These are phyloP conservation scores for Stenichneumon culpator DNA, from an alignment of 2,888 invertebrate species.

Conservation along the genomic window DNA sequence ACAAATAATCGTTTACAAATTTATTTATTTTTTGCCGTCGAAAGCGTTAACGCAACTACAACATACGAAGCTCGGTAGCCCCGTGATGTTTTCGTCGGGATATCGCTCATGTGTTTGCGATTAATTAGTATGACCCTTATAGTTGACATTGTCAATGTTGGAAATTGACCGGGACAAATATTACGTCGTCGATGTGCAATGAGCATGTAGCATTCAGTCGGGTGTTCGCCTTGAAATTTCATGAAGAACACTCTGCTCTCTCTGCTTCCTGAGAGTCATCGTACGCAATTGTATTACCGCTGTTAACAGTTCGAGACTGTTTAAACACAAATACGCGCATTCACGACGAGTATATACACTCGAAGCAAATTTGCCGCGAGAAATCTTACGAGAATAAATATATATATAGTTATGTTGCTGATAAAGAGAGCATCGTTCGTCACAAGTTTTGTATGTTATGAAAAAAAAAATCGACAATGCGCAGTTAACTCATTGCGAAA, in stretches of 20 bases:
- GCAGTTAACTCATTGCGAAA: neutral
- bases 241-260: conserved; percentile 13
- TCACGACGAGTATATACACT: neutral
- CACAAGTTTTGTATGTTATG: neutral
- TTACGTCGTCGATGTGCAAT: neutral
- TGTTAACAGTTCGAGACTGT: conserved; percentile 39
- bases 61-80: neutral
- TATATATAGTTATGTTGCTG: conserved; percentile 24
- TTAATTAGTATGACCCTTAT: conserved; percentile 9
- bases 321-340: conserved; percentile 52
- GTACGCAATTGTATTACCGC: conserved; percentile 25
- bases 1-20: neutral
- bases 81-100: conserved; percentile 22
- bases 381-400: conserved; percentile 19
- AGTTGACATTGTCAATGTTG: conserved; percentile 41
- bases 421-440: conserved; percentile 33
- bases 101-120: conserved; percentile 21
- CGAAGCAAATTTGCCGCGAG: conserved; percentile 34
- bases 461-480: conserved; percentile 2
- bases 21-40: neutral
- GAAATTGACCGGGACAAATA: conserved; percentile 30
- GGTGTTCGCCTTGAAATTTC: conserved; percentile 39
- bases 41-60: neutral
- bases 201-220: neutral
- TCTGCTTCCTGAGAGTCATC: conserved; percentile 25